Evolutionary conservation across 2,888 invertebrate genomes (phyloP), one percentile per base, ranked within the genome.

Genomic region (Hedya salicella): DNA sequence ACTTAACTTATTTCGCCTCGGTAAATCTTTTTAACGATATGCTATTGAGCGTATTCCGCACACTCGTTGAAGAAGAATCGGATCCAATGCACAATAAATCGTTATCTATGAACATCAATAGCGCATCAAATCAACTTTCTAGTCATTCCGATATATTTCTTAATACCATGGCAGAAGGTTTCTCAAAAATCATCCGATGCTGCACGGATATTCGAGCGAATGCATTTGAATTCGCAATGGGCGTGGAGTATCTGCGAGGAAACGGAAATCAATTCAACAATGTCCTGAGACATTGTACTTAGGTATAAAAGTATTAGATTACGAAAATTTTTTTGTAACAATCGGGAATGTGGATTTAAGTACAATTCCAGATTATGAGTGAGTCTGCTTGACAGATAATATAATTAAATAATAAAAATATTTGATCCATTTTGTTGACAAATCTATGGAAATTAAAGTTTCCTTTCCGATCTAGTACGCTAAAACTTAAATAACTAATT

Each of bases 211-310:
- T 48, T 56, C 46, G 56, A 66, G 42, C 48, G 73, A 82, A 78
- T 78, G 77, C 76, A 75, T 77, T 69, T 65, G 61, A 68, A 71
- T 76, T 74, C 72, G 70, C 75, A 73, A 75, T 77, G 83, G 87
- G 91, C 83, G 89, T 85, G 86, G 82, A 76, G 67, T 90, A 87
- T 90, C 89, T 88, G 77, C 76, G 77, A 82, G 88, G 89, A 89
- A 91, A 77, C 91, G 91, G 90, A 91, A 86, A 80, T 87, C 85
- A 79, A 88, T 89, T 91, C 71, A 68, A 75, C 71, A 77, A 77
- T 80, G 78, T 78, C 72, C 82, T n/a, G n/a, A n/a, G n/a, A n/a
- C 79, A 80, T 81, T 77, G 76, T 73, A 78, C 73, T 71, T 72
- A n/a, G n/a, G n/a, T n/a, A 75, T 77, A 75, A 79, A 84, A 82